Evolutionary conservation across 2,113 vertebrate species (phyloP).

Genomic region (Callionymus lyra): DNA sequence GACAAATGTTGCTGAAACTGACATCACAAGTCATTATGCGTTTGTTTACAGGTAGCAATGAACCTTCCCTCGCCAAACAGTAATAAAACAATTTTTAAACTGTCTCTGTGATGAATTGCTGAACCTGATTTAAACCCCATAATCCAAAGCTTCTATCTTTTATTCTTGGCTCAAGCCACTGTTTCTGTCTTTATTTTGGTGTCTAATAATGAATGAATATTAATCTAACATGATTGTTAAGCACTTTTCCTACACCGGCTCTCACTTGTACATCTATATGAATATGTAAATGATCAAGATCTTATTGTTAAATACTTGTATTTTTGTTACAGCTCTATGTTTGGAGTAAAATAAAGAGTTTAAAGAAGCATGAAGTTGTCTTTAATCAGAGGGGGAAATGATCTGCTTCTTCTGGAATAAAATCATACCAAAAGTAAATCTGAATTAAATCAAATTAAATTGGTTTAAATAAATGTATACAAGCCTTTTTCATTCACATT

Average conservation of each 20-base stretch:
- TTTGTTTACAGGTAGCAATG: no score
- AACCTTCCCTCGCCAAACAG: no score
- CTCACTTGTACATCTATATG: slow-evolving; percentile 53
- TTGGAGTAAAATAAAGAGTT: slow-evolving; percentile 43
- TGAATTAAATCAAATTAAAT: no score
- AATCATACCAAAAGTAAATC: no score
- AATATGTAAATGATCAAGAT: slow-evolving; percentile 52
- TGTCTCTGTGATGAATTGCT: no score
- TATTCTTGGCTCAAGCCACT: neutral
- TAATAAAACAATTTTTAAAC: no score
- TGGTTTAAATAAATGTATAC: no score
- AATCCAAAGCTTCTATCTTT: neutral
- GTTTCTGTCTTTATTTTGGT: slow-evolving; percentile 9
- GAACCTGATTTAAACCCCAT: neutral
- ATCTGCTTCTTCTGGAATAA: no score
- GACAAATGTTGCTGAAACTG: no score
- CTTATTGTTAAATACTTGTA: slow-evolving; percentile 43
- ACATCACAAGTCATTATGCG: no score
- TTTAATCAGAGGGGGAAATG: no score
- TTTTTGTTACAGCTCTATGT: slow-evolving; percentile 44
- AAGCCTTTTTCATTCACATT: no score
- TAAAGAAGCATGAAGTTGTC: neutral
- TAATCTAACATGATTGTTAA: slow-evolving; percentile 44
- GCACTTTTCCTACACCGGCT: slow-evolving; percentile 55
- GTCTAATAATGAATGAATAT: slow-evolving; percentile 30